Evolutionary conservation across 2,888 invertebrate genomes (phyloP).

Genomic region (Dascillus cervinus): DNA sequence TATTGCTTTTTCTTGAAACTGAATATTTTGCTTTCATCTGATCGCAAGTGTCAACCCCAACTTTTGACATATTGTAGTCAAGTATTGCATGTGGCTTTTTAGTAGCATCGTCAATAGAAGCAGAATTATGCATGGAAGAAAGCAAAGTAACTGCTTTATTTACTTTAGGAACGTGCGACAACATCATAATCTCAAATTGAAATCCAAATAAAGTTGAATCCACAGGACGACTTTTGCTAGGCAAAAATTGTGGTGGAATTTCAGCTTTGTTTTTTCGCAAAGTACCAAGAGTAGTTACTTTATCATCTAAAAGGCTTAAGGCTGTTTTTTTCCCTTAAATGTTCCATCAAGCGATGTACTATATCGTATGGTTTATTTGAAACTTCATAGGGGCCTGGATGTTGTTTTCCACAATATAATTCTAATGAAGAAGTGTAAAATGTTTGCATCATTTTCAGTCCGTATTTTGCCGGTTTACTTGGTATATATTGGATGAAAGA

Average conservation of each 20-base stretch:
- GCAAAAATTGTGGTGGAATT: background rate
- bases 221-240: background rate
- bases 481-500: conserved; percentile 1
- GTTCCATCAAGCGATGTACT: background rate
- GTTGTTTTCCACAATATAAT: conserved; percentile 2
- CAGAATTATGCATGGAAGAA: background rate
- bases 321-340: background rate
- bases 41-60: conserved; percentile 1
- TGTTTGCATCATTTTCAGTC: background rate
- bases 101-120: background rate
- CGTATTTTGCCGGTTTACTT: conserved; percentile 1
- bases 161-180: background rate
- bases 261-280: conserved; percentile 1
- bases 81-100: background rate
- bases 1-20: background rate
- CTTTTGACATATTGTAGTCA: conserved; percentile 1
- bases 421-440: conserved; percentile 1
- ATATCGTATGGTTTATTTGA: background rate
- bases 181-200: background rate
- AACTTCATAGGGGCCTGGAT: no score
- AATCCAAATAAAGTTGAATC: conserved; percentile 1
- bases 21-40: conserved; percentile 1
- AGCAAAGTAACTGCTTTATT: background rate
- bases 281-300: conserved; percentile 1
- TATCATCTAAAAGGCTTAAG: background rate